Base-by-base conservation (phyloP, 2,113 vertebrate genomes). In the Prietella phreatophila region DNA sequence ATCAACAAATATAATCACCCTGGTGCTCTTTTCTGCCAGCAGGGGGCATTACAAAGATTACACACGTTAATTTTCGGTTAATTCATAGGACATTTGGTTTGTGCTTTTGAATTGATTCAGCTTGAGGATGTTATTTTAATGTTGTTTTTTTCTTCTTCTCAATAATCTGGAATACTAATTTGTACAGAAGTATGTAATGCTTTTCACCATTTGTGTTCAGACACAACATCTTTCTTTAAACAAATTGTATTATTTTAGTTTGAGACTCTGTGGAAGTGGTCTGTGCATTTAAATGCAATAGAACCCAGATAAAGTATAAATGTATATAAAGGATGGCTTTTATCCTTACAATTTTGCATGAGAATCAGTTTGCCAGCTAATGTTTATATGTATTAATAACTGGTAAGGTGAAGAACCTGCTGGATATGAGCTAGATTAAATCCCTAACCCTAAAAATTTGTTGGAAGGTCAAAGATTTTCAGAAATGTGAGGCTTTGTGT, bases 41-140 rank as follows among this genome's bases (percentile, higher is more conserved):
- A 92, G 92, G 88, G 91, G 92, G 91, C 83, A 81, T 86, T 91
- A 73, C 27, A 86, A 82, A 4, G 36, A 36, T 36, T 36, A 36
- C 36, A 36, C 36, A 36, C 25, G 50, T n/a, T 55, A 15, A 69
- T 56, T 53, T n/a, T 60, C 2, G 17, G 7, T 1, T 36, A 67
- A 39, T 27, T 55, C 50, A 65, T 25, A 36, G 30, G 80, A 61
- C 80, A 42, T 42, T 27, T 61, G 4, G 20, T 15, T 50, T 76
- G 7, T 85, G 36, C 6, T 47, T 25, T 10, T 47, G 39, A 47
- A 42, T n/a, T 17, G 5, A 8, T 8, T 84, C 61, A 22, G 9
- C 11, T 67, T 53, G 50, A 79, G 4, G 4, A 6, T 73, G 8
- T 55, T 69, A 20, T 76, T 73, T 73, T 73, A 30, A 39, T 76